Conservation (phyloP, 2,888 invertebrate genomes). For the Drosophila robusta region DNA sequence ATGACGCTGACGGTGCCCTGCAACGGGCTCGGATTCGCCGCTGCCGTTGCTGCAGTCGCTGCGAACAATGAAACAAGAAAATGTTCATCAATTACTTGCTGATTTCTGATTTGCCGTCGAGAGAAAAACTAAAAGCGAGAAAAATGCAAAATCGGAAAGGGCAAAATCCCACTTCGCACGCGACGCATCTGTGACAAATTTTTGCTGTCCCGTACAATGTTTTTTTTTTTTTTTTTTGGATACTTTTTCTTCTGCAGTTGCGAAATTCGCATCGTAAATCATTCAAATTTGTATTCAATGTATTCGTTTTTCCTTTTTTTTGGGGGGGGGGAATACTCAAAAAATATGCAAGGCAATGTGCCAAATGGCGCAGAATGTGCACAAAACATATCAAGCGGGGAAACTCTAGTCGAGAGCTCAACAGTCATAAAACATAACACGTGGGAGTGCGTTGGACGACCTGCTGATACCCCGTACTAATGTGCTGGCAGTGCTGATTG, state of each 20-base stretch:
- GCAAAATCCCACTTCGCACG: conserved; percentile 31
- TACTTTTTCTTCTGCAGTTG: conserved; percentile 19
- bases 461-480: conserved; percentile 6
- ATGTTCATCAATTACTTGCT: conserved; percentile 29
- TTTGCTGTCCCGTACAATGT: conserved; percentile 43
- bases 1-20: conserved; percentile 53
- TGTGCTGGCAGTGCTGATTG: not conserved
- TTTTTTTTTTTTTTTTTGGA: conserved; percentile 1
- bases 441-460: not conserved
- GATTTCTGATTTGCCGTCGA: conserved; percentile 23
- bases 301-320: conserved; percentile 29
- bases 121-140: not conserved
- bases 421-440: conserved; percentile 16
- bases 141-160: conserved; percentile 13
- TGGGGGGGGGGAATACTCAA: conserved; percentile 10
- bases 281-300: conserved; percentile 59
- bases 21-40: conserved; percentile 11
- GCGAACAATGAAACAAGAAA: conserved; percentile 14
- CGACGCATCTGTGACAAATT: conserved; percentile 52
- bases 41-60: conserved; percentile 36
- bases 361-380: conserved; percentile 57
- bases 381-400: conserved; percentile 31
- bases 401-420: conserved; percentile 21
- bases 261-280: conserved; percentile 53
- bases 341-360: conserved; percentile 53